Conservation (phyloP, 2,113 vertebrate species). For the Callionymus lyra region DNA sequence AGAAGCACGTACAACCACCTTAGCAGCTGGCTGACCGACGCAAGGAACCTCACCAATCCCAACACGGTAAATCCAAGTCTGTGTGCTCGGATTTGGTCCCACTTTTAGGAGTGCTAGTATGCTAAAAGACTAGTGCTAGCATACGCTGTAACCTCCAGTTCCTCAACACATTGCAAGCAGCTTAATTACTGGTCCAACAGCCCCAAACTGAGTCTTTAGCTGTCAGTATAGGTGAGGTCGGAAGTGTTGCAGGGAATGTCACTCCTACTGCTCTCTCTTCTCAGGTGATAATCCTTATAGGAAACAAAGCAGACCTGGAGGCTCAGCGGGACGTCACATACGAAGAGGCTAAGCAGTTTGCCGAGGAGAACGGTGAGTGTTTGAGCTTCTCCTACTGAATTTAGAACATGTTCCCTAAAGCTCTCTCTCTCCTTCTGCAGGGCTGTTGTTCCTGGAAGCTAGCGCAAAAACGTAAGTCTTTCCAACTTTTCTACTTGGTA, state of each 20-base stretch:
- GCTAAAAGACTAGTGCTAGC: too few relatives aligned
- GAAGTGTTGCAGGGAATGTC: background rate
- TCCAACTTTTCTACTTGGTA: background rate
- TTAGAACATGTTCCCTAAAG: background rate
- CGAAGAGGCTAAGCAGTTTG: constrained; percentile 98
- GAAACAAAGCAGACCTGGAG: constrained; percentile 97
- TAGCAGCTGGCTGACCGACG: constrained; percentile 98
- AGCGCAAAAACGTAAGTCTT: constrained; percentile 97
- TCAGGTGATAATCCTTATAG: constrained; percentile 98
- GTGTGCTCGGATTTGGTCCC: background rate
- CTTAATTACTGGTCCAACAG: too few relatives aligned
- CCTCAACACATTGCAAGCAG: too few relatives aligned
- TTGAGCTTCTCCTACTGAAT: constrained; percentile 40
- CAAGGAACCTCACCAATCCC: constrained; percentile 97
- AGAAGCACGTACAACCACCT: constrained; percentile 99
- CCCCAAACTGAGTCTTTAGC: too few relatives aligned
- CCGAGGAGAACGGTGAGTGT: constrained; percentile 89
- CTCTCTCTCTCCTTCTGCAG: constrained; percentile 46
- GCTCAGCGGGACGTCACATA: constrained; percentile 97
- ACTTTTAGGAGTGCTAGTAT: too few relatives aligned
- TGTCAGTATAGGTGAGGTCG: too few relatives aligned
- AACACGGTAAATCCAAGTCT: constrained; percentile 82
- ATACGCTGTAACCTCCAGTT: too few relatives aligned
- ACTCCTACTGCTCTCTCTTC: background rate
- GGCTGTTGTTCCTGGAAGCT: constrained; percentile 94